Evolutionary conservation across 2,113 vertebrate species (phyloP).

Genomic region (Lamprologus callipterus): DNA sequence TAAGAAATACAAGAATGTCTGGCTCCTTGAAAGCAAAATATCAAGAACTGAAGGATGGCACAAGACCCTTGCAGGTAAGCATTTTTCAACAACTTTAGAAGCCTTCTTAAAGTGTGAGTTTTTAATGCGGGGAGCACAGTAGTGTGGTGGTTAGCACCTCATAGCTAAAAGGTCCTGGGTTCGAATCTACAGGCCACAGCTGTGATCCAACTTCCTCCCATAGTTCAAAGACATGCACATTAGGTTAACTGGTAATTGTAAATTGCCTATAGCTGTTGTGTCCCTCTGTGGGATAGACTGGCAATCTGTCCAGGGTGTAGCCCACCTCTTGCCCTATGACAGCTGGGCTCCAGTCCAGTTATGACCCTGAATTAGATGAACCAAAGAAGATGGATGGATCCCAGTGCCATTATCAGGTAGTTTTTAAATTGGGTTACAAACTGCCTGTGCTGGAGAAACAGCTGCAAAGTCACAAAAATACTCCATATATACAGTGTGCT

Average conservation of each 20-base stretch:
- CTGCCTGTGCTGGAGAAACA: neutral
- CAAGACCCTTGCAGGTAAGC: neutral
- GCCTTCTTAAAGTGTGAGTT: neutral
- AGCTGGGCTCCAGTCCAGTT: neutral
- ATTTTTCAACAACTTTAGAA: neutral
- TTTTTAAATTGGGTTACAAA: neutral
- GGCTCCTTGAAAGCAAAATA: neutral
- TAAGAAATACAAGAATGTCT: neutral
- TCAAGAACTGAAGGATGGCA: neutral
- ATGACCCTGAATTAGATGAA: neutral
- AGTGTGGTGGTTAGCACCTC: neutral
- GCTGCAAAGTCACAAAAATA: neutral
- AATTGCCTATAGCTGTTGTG: neutral
- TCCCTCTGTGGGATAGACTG: neutral
- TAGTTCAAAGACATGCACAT: neutral
- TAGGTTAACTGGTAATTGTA: neutral
- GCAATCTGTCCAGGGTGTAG: neutral
- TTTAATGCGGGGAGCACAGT: accelerated
- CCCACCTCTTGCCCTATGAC: neutral
- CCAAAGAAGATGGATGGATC: neutral
- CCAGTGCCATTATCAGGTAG: neutral
- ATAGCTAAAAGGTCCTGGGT: neutral
- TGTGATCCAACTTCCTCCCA: neutral
- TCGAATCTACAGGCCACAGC: neutral
- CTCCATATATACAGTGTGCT: neutral